phyloP scores from a whole-genome alignment of 2,113 vertebrate genomes.

The Larimichthys polyactis region DNA sequence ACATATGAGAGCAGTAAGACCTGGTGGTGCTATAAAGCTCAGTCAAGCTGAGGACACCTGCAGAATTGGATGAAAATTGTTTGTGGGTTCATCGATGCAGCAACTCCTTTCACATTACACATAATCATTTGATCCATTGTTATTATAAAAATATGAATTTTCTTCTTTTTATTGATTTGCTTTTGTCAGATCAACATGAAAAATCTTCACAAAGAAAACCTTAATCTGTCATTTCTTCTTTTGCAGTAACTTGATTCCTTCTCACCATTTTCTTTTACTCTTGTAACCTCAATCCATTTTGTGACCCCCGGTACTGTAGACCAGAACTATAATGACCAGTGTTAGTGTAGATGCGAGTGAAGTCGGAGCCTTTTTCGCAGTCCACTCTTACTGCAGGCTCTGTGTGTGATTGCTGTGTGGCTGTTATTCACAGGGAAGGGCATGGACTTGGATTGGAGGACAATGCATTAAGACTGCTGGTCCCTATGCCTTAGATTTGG shows the following conservation, averaged over 20 bases:
- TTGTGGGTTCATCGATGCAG: not conserved
- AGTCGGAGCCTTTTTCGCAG: constrained; percentile 39
- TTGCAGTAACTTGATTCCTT: not conserved
- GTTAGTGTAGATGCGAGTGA: constrained; percentile 33
- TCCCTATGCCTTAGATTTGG: constrained; percentile 81
- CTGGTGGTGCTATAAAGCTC: not conserved
- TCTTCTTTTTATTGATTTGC: not conserved
- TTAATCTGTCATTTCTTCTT: not conserved
- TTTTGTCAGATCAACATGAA: no score
- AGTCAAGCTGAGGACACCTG: not conserved
- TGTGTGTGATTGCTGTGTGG: constrained; percentile 55
- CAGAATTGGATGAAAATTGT: not conserved
- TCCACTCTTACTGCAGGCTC: constrained; percentile 39
- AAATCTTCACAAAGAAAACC: not conserved
- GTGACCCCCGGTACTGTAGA: constrained; percentile 33
- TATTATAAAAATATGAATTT: not conserved
- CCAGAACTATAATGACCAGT: constrained; percentile 20
- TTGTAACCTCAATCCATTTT: constrained; percentile 24
- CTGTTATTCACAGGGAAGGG: constrained; percentile 53
- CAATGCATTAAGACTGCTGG: constrained; percentile 68
- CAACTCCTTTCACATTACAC: not conserved
- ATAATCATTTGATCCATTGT: not conserved
- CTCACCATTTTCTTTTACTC: constrained; percentile 19
- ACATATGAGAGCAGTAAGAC: no score
- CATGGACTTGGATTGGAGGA: constrained; percentile 64